Base-by-base conservation (phyloP, 2,113 vertebrate species). In the Campylorhamphus procurvoides region DNA sequence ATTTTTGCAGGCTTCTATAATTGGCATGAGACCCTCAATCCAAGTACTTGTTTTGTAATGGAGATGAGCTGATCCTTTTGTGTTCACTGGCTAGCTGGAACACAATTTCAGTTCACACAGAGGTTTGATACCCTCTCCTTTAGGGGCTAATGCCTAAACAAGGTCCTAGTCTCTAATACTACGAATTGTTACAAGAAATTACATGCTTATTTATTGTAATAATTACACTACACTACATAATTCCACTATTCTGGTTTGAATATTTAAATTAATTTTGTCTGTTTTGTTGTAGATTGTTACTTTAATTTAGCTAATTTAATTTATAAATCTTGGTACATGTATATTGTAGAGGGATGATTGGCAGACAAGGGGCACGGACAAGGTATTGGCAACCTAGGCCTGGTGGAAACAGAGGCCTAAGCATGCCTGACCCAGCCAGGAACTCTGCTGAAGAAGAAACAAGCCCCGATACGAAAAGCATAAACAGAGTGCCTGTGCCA, bases 1-100 rank as follows among this genome's bases (percentile, higher is more conserved):
- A 91, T 74, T 93, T 96, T 96, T 91, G 68, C 72, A 78, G 50
- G n/a, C 79, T 95, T 77, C 55, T 52, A 33, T 93, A 94, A 95
- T 44, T 94, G 87, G 67, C 92, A 69, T 84, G 85, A 88, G 85
- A 94, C 64, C 50, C 46, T 95, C 85, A 55, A 6, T 95, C 67
- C 86, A 46, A 88, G 39, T 59, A 24, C 68, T 92, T 88, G 69
- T 86, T 90, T 90, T 71, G 67, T 85, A 74, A 63, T 64, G 90
- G 42, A 80, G 88, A 83, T 96, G 91, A 85, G 40, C 64, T 77
- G 82, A 66, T 94, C 25, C 66, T 91, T 96, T 90, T 52, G 47
- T 80, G 64, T 86, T 93, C 35, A 7, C 18, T 67, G 42, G 69
- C 59, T 83, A 83, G 33, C 74, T 83, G 59, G 91, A 93, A 52